Base-by-base conservation (phyloP, 2,797 vertebrate genomes). In the Chelonia mydas region DNA sequence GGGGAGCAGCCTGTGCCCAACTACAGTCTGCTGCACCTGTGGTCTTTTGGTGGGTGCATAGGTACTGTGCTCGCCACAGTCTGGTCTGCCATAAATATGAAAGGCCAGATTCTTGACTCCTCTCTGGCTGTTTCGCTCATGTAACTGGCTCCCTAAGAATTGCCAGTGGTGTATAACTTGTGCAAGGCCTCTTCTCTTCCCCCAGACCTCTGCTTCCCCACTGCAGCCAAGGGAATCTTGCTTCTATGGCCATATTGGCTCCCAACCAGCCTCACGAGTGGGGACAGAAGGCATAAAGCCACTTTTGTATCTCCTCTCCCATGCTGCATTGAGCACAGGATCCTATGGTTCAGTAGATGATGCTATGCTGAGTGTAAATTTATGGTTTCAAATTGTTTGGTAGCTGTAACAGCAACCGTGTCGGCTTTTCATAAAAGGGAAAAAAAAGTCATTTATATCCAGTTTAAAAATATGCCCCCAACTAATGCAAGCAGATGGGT, bases 401-500 rank as follows among this genome's bases (percentile, higher is more conserved):
- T 86, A 78, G 55, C 53, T 83, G n/a, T 49, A 79, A 86, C 51
- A 81, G 55, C 37, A 84, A 51, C 87, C 96, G 90, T 54, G 54
- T 85, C 80, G 41, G 37, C 4, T 3, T 94, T 95, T 85, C 87
- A 41, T 80, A 90, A 74, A 84, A 80, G 55, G 15, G 28, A 45
- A 91, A 83, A 90, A 90, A 77, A 68, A 12, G 86, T 89, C 89
- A 96, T 95, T 97, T 95, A 90, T 89, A 79, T 65, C 79, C 72
- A 86, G 13, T 79, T 28, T 76, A 89, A 95, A 96, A 93, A 85
- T 94, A 65, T 89, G 76, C 33, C 81, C 96, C 84, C 90, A 28
- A 3, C 31, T 96, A 96, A 98, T 97, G 88, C 79, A 96, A 96
- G 80, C 28, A 37, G 95, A 96, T 96, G 96, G 79, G 96, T 94